These are phyloP conservation scores for Xestia sexstrigata DNA, from an alignment of 2,888 invertebrate genomes.

Conservation along the genomic window DNA sequence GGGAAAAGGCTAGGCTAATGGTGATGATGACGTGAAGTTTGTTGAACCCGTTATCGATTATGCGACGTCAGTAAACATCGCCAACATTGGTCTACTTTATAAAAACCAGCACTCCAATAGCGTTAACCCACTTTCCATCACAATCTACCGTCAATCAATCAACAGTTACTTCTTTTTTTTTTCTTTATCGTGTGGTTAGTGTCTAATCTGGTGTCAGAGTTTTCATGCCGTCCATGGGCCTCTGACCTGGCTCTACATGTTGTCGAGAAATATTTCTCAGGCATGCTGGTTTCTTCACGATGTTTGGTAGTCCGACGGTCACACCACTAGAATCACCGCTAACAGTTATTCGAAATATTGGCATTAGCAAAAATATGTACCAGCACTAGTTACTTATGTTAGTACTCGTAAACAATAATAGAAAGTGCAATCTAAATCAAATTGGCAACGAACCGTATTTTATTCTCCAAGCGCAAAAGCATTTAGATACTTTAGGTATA, in stretches of 20 bases:
- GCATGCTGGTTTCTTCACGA: no score
- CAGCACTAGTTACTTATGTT: background rate
- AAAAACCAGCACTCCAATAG: background rate
- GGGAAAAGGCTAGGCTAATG: no score
- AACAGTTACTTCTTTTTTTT: no score
- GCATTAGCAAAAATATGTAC: background rate
- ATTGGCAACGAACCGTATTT: slow-evolving; percentile 15
- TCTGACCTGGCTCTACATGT: no score
- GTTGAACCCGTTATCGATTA: background rate
- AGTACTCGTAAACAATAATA: slow-evolving; percentile 13
- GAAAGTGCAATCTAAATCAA: slow-evolving; percentile 7
- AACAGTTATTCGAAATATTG: background rate
- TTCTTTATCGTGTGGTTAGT: no score
- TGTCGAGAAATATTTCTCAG: no score
- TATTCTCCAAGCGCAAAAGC: background rate
- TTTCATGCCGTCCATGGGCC: no score
- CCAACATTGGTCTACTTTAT: no score
- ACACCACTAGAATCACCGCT: no score
- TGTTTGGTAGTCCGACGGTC: no score
- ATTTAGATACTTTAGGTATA: background rate
- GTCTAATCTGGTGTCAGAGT: no score
- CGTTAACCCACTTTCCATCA: background rate
- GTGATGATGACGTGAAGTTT: background rate
- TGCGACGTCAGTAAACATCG: background rate
- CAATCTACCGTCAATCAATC: background rate